A percentile compares a stretch with the other conserved stretches of the same genome.
phyloP scores from a whole-genome alignment of 23 tunicate genomes.

The Corella eumyota region DNA sequence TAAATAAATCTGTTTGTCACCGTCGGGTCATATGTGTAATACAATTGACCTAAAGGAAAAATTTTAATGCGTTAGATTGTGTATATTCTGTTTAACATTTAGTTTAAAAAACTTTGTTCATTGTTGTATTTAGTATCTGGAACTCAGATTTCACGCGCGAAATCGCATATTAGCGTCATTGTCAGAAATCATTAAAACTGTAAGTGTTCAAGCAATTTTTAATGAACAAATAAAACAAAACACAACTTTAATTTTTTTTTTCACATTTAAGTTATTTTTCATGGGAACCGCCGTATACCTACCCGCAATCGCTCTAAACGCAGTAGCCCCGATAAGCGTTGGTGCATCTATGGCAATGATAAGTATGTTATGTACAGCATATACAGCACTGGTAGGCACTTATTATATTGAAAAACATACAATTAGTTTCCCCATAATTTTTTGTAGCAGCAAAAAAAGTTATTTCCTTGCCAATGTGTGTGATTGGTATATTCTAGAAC shows the following conservation, averaged over 20 bases:
- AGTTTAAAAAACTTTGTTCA: too few relatives aligned
- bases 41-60: background rate
- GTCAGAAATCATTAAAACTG: background rate
- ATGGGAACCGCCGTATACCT: slow-evolving; percentile 30
- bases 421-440: too few relatives aligned
- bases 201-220: too few relatives aligned
- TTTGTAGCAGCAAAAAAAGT: too few relatives aligned
- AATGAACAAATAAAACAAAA: background rate
- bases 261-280: slow-evolving; percentile 12
- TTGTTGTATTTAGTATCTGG: slow-evolving; percentile 3
- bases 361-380: slow-evolving; percentile 27
- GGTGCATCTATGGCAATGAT: slow-evolving; percentile 7
- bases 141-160: background rate
- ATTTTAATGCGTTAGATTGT: too few relatives aligned
- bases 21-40: background rate
- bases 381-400: too few relatives aligned
- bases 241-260: background rate
- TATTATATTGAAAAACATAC: too few relatives aligned
- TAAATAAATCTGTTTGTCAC: background rate
- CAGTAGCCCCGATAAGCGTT: slow-evolving; percentile 29
- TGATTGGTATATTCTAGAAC: too few relatives aligned
- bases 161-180: background rate
- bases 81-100: too few relatives aligned
- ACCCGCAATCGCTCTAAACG: slow-evolving; percentile 36
- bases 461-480: too few relatives aligned